phyloP scores from a whole-genome alignment of 1,140 invertebrate species.

The Oedothorax gibbosus region DNA sequence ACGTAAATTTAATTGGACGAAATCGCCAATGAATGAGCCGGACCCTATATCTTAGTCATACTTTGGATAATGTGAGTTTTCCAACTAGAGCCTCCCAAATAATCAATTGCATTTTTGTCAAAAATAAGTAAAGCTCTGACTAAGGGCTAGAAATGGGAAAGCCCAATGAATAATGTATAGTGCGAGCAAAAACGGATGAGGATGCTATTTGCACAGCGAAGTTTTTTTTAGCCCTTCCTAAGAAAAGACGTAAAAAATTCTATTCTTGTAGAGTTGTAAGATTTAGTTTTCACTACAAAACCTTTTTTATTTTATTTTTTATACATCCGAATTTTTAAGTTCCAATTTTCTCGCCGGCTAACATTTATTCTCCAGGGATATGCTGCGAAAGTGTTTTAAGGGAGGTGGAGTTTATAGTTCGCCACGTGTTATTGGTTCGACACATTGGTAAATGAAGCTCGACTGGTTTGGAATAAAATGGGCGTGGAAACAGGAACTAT shows the following conservation, averaged over 20 bases:
- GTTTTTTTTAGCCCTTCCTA: conserved; percentile 13
- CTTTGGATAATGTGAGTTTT: too few species aligned
- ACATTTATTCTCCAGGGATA: conserved; percentile 1
- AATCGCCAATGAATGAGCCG: too few species aligned
- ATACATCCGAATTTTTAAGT: conserved; percentile 47
- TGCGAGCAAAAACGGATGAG: conserved; percentile 37
- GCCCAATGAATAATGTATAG: conserved; percentile 56
- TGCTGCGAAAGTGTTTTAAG: background rate
- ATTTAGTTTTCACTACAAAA: conserved; percentile 54
- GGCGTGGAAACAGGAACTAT: too few species aligned
- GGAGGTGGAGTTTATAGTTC: too few species aligned
- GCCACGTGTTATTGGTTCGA: too few species aligned
- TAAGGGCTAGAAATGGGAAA: conserved; percentile 34
- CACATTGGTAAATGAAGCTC: too few species aligned
- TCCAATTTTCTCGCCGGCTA: conserved; percentile 49
- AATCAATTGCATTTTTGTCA: too few species aligned
- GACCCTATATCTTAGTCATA: too few species aligned
- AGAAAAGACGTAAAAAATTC: background rate
- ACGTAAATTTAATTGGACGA: too few species aligned
- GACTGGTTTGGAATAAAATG: too few species aligned
- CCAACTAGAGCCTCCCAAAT: too few species aligned
- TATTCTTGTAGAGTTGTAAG: conserved; percentile 43
- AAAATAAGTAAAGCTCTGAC: background rate
- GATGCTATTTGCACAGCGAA: conserved; percentile 39
- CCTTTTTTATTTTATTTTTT: conserved; percentile 21